Conservation (phyloP, 2,113 vertebrate genomes). For the Jaculus jaculus region DNA sequence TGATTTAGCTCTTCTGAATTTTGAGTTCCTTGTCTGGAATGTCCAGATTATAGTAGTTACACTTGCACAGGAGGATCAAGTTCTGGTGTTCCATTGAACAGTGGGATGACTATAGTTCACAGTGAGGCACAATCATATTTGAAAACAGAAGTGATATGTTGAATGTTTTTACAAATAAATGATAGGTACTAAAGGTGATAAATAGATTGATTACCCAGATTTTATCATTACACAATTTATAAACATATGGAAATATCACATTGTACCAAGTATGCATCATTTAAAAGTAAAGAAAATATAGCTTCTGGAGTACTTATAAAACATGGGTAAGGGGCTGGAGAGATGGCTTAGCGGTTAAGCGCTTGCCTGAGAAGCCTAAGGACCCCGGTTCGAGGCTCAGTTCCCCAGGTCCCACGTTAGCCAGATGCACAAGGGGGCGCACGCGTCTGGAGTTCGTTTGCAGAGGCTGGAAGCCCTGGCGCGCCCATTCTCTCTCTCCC, state of each 20-base stretch:
- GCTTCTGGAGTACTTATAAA: neutral
- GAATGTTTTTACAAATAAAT: neutral
- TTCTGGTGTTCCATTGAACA: neutral
- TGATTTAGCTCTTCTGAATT: neutral
- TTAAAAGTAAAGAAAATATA: too few relatives aligned
- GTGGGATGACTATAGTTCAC: too few relatives aligned
- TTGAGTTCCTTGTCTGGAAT: neutral
- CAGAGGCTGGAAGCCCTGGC: too few relatives aligned
- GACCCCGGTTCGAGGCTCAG: too few relatives aligned
- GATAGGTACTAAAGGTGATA: neutral
- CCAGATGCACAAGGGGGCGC: too few relatives aligned
- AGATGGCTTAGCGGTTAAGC: too few relatives aligned
- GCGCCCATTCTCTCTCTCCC: too few relatives aligned
- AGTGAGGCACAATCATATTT: fast-evolving
- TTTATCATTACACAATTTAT: neutral
- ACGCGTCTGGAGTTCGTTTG: too few relatives aligned
- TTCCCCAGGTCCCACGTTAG: too few relatives aligned
- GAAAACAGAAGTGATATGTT: neutral
- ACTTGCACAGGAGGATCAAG: neutral
- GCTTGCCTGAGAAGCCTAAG: too few relatives aligned
- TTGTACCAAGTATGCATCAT: neutral
- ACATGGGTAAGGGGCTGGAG: too few relatives aligned
- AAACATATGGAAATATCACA: neutral
- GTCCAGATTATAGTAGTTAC: neutral
- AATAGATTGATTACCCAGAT: too few relatives aligned